These are phyloP conservation scores for Copidosoma aretas DNA, from an alignment of 2,888 invertebrate species.

Conservation along the genomic window DNA sequence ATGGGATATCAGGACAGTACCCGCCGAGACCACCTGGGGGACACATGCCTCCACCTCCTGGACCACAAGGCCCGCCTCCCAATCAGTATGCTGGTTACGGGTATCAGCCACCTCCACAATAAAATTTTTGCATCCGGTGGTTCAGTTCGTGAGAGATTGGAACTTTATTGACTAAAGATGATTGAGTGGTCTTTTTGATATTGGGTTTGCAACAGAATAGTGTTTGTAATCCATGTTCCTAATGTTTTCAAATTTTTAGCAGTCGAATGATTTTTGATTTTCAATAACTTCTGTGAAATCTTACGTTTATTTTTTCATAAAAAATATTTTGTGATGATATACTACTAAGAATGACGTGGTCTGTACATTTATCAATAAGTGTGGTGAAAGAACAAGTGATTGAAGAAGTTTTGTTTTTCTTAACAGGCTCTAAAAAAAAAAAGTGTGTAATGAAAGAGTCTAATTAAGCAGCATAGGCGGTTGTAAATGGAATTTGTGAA, in stretches of 20 bases:
- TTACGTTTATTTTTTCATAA: conserved; percentile 5
- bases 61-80: conserved; percentile 77
- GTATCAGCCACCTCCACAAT: conserved; percentile 80
- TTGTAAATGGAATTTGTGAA: conserved; percentile 16
- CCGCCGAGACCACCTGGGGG: conserved; percentile 69
- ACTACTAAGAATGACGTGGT: conserved; percentile 13
- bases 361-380: conserved; percentile 27
- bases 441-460: conserved; percentile 16
- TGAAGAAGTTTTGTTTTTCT: background rate
- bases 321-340: conserved; percentile 1
- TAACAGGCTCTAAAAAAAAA: no score
- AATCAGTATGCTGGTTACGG: conserved; percentile 79
- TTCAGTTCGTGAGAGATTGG: conserved; percentile 9
- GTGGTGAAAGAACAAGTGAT: background rate
- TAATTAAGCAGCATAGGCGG: conserved; percentile 8
- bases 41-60: conserved; percentile 68
- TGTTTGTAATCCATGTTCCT: conserved; percentile 24
- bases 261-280: background rate
- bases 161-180: conserved; percentile 13
- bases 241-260: conserved; percentile 11
- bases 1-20: conserved; percentile 70
- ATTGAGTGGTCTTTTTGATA: conserved; percentile 20
- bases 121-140: conserved; percentile 47
- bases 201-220: conserved; percentile 13
- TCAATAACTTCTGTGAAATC: conserved; percentile 10